phyloP scores from a whole-genome alignment of 2,113 vertebrate genomes.

The Myrmophylax atrothorax region DNA sequence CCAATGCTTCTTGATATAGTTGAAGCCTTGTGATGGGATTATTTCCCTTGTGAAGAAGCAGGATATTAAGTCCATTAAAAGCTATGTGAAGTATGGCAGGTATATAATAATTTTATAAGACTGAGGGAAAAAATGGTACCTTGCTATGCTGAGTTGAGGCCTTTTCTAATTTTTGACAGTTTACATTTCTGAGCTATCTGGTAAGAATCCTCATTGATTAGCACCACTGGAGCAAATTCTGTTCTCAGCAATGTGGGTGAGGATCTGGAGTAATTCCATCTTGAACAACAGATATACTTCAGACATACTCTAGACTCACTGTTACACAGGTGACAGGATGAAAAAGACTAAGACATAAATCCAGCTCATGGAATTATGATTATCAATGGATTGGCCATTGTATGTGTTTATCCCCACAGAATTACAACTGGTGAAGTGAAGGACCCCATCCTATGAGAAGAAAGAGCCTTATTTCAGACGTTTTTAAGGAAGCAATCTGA shows the following conservation, averaged over 20 bases:
- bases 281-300: background rate
- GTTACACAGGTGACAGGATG: background rate
- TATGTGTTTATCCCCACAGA: background rate
- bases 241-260: constrained; percentile 10
- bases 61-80: constrained; percentile 63
- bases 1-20: constrained; percentile 38
- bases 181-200: constrained; percentile 31
- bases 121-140: constrained; percentile 3
- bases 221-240: constrained; percentile 46
- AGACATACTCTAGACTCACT: background rate
- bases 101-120: constrained; percentile 18
- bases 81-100: constrained; percentile 26
- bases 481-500: background rate
- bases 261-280: constrained; percentile 42
- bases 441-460: background rate
- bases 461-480: background rate
- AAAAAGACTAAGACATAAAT: background rate
- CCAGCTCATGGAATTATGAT: background rate
- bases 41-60: constrained; percentile 50
- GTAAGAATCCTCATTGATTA: constrained; percentile 32
- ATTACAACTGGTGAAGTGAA: background rate
- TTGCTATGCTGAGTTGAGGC: constrained; percentile 27
- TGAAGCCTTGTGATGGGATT: constrained; percentile 44
- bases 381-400: background rate
- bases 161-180: constrained; percentile 43